Evolutionary conservation across 2,797 vertebrate species (phyloP), one percentile per base, ranked within the genome.

Genomic region (Crenichthys baileyi): DNA sequence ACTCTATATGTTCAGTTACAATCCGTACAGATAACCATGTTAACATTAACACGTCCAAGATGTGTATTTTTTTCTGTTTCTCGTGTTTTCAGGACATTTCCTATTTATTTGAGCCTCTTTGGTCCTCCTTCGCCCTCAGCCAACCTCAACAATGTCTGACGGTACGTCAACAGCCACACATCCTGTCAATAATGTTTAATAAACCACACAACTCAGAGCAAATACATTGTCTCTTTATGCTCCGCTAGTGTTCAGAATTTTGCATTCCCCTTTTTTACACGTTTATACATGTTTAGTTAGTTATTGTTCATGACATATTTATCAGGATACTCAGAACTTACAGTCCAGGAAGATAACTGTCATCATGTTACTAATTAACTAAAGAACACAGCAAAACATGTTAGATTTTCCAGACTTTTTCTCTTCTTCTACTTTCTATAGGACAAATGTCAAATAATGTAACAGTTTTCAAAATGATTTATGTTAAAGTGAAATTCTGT

Each of bases 161-260:
- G 90, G 91, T 92, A 83, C 90, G 91, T 92, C 44, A 60, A 9
- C 60, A 68, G 1, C 60, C n/a, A 71, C 72, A 82, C 63, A 18
- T 41, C 58, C 63, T 56, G 24, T 26, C 31, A n/a, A 26, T n/a
- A 74, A 44, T 26, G 8, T 36, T 36, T 31, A 36, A n/a, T 44
- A 24, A 70, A 70, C 24, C 46, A 39, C 18, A 39, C 70, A 22
- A 22, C 20, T 36, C 58, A 50, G 26, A 18, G 9, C 9, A 26
- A 48, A 36, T 7, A 22, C 31, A 39, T 16, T 20, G 48, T 50
- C 6, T 51, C 3, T 65, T 65, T 39, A 9, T 65, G 29, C 8
- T 63, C 26, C 12, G 18, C 63, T 67, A 12, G 12, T 39, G 63
- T 41, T 41, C 20, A 20, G 22, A 55, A 18, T 18, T 7, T 22